A percentile compares a stretch with the other conserved stretches of the same genome.
These are phyloP conservation scores for Nycticorax nycticorax DNA, from an alignment of 2,113 vertebrate species.

Conservation along the genomic window DNA sequence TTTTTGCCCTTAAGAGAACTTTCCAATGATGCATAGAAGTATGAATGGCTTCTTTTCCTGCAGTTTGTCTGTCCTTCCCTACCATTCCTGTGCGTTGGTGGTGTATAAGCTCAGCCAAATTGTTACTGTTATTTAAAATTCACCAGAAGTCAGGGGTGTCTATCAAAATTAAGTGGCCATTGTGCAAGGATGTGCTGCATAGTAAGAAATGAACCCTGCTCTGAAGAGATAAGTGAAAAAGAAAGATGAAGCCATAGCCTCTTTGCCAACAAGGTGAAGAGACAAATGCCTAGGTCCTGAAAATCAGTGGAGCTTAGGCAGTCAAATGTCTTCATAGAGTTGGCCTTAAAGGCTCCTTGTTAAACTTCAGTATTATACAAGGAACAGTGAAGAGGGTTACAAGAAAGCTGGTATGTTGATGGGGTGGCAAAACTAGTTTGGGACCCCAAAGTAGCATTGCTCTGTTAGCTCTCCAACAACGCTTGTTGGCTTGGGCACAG, in stretches of 20 bases:
- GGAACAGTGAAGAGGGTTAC: not conserved
- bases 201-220: not conserved
- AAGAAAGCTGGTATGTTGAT: not conserved
- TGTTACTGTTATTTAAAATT: not conserved
- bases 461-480: not conserved
- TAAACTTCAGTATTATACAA: not conserved
- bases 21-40: not conserved
- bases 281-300: not conserved
- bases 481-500: not conserved
- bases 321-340: not conserved
- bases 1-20: not conserved
- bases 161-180: not conserved
- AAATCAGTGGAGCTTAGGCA: not conserved
- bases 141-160: not conserved
- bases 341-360: not conserved
- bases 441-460: not conserved
- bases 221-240: not conserved
- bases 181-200: not conserved
- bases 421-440: not conserved
- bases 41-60: not conserved
- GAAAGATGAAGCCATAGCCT: accelerated
- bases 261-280: not conserved
- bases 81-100: not conserved
- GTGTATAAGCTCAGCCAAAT: not conserved
- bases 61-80: not conserved